Conservation (phyloP, 2,888 invertebrate species). For the Myathropa florea region DNA sequence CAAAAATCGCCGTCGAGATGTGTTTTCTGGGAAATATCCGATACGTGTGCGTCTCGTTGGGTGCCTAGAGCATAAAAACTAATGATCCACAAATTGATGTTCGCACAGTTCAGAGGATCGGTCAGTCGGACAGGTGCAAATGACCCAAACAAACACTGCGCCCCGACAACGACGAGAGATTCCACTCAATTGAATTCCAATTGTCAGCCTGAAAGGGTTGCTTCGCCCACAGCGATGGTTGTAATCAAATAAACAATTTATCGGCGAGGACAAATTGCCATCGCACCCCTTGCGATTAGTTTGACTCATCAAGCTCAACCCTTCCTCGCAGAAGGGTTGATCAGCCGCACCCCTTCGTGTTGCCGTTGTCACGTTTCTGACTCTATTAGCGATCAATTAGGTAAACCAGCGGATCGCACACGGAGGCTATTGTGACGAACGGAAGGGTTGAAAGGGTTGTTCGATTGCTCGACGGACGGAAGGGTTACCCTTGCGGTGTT, state of each 20-base stretch:
- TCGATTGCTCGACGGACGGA: slow-evolving; percentile 13
- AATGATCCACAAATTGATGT: slow-evolving; percentile 69
- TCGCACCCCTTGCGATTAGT: slow-evolving; percentile 30
- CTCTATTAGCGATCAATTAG: slow-evolving; percentile 65
- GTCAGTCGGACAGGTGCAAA: slow-evolving; percentile 54
- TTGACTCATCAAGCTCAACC: slow-evolving; percentile 40
- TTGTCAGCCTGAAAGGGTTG: slow-evolving; percentile 11
- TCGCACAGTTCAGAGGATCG: slow-evolving; percentile 25
- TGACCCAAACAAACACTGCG: slow-evolving; percentile 20
- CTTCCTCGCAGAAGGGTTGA: slow-evolving; percentile 36
- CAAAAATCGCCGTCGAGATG: slow-evolving; percentile 51
- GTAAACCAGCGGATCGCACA: slow-evolving; percentile 40
- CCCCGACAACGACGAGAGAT: slow-evolving; percentile 21
- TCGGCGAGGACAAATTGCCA: slow-evolving; percentile 39
- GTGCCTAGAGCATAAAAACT: slow-evolving; percentile 56
- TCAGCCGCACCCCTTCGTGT: slow-evolving; percentile 21
- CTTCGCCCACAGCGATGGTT: slow-evolving; percentile 37
- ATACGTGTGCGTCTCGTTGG: slow-evolving; percentile 11
- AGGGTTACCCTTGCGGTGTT: slow-evolving; percentile 48
- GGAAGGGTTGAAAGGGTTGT: slow-evolving; percentile 51
- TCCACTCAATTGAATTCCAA: slow-evolving; percentile 59
- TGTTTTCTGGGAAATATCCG: slow-evolving; percentile 28
- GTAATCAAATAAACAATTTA: slow-evolving; percentile 44
- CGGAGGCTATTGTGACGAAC: not conserved
- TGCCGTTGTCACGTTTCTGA: slow-evolving; percentile 36